These are phyloP conservation scores for Poeciliopsis turrubarensis DNA, from an alignment of 2,113 vertebrate species.

Conservation along the genomic window DNA sequence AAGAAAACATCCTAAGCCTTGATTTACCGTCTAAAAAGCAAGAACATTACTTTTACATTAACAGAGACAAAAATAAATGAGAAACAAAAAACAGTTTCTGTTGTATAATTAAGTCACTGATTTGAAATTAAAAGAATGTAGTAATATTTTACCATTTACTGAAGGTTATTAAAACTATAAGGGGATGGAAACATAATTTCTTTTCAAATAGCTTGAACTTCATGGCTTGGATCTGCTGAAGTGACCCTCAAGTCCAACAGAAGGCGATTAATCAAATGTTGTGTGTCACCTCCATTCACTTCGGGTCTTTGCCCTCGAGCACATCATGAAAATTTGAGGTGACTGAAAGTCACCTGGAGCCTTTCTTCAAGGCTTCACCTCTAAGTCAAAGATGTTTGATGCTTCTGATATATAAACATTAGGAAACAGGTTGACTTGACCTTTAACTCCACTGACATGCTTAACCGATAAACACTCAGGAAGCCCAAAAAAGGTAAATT, in stretches of 20 bases:
- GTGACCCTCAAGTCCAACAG: constrained; percentile 15
- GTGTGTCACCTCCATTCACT: constrained; percentile 9
- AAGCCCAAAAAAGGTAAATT: constrained; percentile 22
- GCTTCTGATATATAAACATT: constrained; percentile 32
- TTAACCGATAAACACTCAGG: constrained; percentile 7
- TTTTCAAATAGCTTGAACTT: constrained; percentile 15
- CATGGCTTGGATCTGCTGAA: background rate
- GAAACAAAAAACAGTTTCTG: no score
- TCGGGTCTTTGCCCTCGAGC: constrained; percentile 30
- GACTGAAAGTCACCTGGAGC: constrained; percentile 1
- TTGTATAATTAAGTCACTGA: background rate
- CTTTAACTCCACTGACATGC: constrained; percentile 45
- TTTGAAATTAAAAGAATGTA: background rate
- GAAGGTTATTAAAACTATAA: background rate
- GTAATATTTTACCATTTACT: background rate
- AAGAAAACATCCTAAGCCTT: no score
- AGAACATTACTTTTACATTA: no score
- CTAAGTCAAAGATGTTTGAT: constrained; percentile 26
- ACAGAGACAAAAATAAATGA: no score
- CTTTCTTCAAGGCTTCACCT: constrained; percentile 12
- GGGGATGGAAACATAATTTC: background rate
- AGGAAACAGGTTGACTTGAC: constrained; percentile 11
- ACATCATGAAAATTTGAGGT: constrained; percentile 22
- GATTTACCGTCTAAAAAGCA: no score
- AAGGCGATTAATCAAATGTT: constrained; percentile 11